These are phyloP conservation scores for Caenorhabditis briggsae DNA, from an alignment of 1,140 invertebrate genomes.

Conservation along the genomic window DNA sequence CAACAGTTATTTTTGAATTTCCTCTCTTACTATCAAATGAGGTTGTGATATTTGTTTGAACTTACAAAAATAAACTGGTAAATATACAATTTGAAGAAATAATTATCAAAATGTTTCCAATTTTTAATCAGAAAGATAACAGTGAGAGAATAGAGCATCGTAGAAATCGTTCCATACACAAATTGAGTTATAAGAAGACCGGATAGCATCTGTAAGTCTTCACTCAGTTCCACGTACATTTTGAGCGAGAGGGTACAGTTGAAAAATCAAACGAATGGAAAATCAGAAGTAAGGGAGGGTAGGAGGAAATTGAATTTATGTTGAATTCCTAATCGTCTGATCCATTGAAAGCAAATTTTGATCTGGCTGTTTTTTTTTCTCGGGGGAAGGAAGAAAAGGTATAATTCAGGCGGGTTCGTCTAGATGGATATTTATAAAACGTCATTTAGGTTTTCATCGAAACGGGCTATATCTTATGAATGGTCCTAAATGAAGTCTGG, in stretches of 20 bases:
- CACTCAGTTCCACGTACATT: slow-evolving; percentile 12
- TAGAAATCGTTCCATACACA: slow-evolving; percentile 39
- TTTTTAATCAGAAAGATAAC: slow-evolving; percentile 14
- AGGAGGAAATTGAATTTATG: slow-evolving; percentile 1
- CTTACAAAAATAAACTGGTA: slow-evolving; percentile 34
- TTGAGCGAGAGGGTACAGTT: neutral
- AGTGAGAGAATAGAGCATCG: slow-evolving; percentile 6
- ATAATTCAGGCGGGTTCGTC: neutral
- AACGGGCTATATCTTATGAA: neutral
- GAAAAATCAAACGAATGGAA: neutral
- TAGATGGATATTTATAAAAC: neutral
- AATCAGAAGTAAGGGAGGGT: neutral
- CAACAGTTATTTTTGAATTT: neutral
- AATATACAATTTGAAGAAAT: slow-evolving; percentile 39
- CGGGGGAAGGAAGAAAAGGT: neutral
- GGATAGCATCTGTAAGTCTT: slow-evolving; percentile 26
- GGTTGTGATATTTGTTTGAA: neutral
- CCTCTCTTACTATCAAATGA: neutral
- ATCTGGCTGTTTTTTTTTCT: neutral
- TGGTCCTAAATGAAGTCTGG: neutral
- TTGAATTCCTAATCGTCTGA: neutral
- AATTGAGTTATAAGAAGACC: slow-evolving; percentile 20
- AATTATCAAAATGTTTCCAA: slow-evolving; percentile 47
- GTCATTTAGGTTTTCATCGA: neutral
- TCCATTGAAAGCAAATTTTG: neutral